A percentile compares a stretch with the other conserved stretches of the same genome.
Conservation (phyloP, 1,140 invertebrate species). For the Drosophila persimilis region DNA sequence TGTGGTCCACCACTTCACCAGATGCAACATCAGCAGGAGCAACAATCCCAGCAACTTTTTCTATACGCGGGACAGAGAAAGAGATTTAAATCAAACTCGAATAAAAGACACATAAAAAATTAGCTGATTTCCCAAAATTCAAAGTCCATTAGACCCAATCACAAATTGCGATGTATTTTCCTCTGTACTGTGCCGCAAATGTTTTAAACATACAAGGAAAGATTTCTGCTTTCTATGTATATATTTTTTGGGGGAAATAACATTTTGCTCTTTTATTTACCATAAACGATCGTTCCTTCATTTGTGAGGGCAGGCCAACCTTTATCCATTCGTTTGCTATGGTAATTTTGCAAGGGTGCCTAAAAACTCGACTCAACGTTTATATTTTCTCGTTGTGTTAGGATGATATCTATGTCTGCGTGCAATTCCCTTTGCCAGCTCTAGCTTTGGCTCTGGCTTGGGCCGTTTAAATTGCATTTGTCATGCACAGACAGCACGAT, state of each 20-base stretch:
- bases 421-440: conserved; percentile 19
- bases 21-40: neutral
- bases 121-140: conserved; percentile 16
- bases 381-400: neutral
- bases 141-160: neutral
- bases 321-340: no score
- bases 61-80: neutral
- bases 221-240: no score
- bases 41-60: conserved; percentile 13
- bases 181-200: no score
- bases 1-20: conserved; percentile 13
- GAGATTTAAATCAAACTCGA: conserved; percentile 17
- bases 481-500: conserved; percentile 44
- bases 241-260: no score
- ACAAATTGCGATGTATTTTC: no score
- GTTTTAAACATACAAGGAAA: no score
- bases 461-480: conserved; percentile 61
- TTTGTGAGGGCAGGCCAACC: no score
- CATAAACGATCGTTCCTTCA: no score
- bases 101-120: conserved; percentile 17
- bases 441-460: neutral
- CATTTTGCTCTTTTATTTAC: no score
- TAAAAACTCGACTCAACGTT: no score
- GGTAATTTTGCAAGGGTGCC: no score
- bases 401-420: neutral